Conservation (phyloP, 2,797 vertebrate genomes). For the Rachycentron canadum region DNA sequence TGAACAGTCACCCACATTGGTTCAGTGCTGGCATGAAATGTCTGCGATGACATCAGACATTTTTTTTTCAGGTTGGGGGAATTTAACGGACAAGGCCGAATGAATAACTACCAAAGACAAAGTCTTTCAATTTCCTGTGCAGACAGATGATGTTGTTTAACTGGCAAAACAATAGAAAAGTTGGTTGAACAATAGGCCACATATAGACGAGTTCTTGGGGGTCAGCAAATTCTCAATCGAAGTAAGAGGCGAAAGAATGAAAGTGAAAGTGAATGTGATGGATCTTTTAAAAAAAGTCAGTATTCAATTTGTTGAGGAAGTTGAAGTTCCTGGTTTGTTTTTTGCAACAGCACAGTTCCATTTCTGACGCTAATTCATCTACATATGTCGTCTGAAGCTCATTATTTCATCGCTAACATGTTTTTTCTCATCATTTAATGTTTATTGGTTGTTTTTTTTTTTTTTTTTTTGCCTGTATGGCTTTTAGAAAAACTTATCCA, state of each 20-base stretch:
- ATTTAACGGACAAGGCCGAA: conserved; percentile 22
- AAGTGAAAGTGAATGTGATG: too few species aligned
- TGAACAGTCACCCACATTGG: neutral
- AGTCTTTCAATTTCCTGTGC: conserved; percentile 16
- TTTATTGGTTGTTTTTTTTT: neutral
- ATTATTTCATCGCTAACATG: neutral
- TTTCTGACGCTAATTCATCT: neutral
- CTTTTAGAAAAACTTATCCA: conserved; percentile 3
- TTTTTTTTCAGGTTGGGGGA: neutral
- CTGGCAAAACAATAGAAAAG: conserved; percentile 14
- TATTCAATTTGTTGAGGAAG: neutral
- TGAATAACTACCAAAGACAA: conserved; percentile 7
- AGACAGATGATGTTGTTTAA: conserved; percentile 13
- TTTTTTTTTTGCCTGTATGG: neutral
- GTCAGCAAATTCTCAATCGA: neutral
- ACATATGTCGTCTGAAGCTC: neutral
- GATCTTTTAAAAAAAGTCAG: neutral
- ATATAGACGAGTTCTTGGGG: conserved; percentile 11
- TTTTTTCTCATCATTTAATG: neutral
- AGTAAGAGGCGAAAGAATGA: neutral
- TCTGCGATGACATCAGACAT: conserved; percentile 3
- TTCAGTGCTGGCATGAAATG: neutral
- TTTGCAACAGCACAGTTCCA: neutral
- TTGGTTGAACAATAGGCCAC: conserved; percentile 21
- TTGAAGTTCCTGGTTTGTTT: neutral